Percentiles rank a stretch among this genome's conserved stretches.
These are phyloP conservation scores for Gavialis gangeticus DNA, from an alignment of 2,113 vertebrate species.

Conservation along the genomic window DNA sequence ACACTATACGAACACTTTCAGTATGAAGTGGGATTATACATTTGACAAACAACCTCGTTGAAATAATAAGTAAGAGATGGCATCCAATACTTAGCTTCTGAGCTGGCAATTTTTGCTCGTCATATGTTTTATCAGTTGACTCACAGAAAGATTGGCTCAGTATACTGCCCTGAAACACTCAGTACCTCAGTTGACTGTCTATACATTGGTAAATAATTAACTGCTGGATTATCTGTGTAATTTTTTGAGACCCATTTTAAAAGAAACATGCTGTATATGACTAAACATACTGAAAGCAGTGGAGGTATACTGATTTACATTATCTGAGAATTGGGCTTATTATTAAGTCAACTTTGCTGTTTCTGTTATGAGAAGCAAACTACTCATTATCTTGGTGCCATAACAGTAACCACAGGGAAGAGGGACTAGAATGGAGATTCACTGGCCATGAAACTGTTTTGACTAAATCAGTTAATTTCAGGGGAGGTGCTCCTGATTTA, in stretches of 20 bases:
- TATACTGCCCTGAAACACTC: neutral
- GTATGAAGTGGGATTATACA: neutral
- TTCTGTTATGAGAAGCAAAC: neutral
- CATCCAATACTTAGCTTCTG: neutral
- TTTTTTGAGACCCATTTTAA: neutral
- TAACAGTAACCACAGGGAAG: fast-evolving
- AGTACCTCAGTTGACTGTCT: neutral
- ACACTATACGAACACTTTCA: neutral
- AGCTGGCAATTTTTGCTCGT: neutral
- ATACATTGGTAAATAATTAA: neutral
- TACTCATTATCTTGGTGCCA: neutral
- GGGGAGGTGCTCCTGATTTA: neutral
- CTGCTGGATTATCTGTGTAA: neutral
- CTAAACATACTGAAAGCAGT: neutral
- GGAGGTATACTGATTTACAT: neutral
- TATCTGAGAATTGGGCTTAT: neutral
- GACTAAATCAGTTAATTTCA: neutral
- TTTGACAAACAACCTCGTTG: neutral
- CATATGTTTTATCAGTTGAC: neutral
- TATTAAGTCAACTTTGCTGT: neutral
- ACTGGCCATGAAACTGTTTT: neutral
- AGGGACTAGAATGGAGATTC: neutral
- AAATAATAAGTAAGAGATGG: neutral
- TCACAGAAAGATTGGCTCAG: neutral
- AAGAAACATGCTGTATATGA: neutral